phyloP scores from a whole-genome alignment of 2,888 invertebrate genomes.

The Loripinus fragilis region DNA sequence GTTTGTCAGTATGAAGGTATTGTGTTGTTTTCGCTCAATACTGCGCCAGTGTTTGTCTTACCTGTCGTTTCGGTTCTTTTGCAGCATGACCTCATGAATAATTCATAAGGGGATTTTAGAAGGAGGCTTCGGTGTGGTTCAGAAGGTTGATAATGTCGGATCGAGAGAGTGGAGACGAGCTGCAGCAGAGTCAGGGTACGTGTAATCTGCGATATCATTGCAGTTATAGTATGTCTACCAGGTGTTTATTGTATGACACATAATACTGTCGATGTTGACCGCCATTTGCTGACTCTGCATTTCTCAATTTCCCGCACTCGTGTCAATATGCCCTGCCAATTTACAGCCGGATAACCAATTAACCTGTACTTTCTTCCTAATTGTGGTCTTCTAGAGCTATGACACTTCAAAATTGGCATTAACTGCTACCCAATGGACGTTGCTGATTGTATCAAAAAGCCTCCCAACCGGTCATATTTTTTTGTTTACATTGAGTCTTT shows the following conservation, averaged over 20 bases:
- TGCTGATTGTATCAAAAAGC: no score
- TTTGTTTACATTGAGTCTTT: not conserved
- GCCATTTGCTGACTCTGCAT: slow-evolving; percentile 56
- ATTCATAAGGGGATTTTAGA: slow-evolving; percentile 78
- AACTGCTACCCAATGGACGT: not conserved
- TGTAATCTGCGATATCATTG: not conserved
- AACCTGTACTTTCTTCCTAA: not conserved
- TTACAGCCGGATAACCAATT: slow-evolving; percentile 21
- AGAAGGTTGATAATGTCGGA: slow-evolving; percentile 84
- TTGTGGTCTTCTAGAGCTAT: not conserved
- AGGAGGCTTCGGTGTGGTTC: slow-evolving; percentile 79
- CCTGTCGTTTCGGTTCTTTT: slow-evolving; percentile 15
- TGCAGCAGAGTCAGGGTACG: slow-evolving; percentile 81
- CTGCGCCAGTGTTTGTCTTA: no score
- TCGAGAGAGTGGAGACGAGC: slow-evolving; percentile 84
- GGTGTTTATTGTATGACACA: not conserved
- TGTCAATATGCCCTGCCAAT: slow-evolving; percentile 64
- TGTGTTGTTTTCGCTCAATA: no score
- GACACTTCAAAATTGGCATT: not conserved
- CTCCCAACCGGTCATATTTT: not conserved
- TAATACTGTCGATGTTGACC: not conserved
- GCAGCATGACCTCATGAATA: slow-evolving; percentile 76
- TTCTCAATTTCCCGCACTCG: slow-evolving; percentile 53
- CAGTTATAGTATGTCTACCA: not conserved
- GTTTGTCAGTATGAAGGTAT: no score